Conservation (phyloP, 1,140 invertebrate species). For the Paraescarpia echinospica region DNA sequence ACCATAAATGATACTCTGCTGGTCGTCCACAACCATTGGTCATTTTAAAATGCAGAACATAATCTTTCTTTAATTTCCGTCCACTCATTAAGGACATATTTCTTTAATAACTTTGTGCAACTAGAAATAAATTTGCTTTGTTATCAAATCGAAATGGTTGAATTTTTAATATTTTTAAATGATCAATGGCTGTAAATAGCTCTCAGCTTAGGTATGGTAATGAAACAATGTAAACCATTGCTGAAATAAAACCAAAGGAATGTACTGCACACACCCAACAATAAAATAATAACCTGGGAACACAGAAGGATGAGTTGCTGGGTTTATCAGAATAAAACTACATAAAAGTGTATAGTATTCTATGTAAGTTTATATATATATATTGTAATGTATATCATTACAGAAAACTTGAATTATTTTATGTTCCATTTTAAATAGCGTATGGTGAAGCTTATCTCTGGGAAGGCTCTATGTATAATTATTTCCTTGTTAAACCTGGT, state of each 20-base stretch:
- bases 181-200: background rate
- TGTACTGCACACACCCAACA: background rate
- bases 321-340: background rate
- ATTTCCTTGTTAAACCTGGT: background rate
- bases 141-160: background rate
- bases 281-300: background rate
- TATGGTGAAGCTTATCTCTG: background rate
- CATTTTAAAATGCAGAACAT: background rate
- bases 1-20: background rate
- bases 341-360: background rate
- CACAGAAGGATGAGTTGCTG: background rate
- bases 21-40: background rate
- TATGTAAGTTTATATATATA: background rate
- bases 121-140: background rate
- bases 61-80: background rate
- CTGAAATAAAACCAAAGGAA: background rate
- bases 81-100: background rate
- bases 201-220: background rate
- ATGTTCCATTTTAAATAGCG: background rate
- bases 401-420: background rate
- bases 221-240: background rate
- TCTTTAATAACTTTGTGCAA: background rate
- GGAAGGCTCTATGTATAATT: background rate
- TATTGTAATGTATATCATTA: background rate
- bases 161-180: background rate